Base-by-base conservation (phyloP, 2,888 invertebrate genomes). In the Pecten maximus region DNA sequence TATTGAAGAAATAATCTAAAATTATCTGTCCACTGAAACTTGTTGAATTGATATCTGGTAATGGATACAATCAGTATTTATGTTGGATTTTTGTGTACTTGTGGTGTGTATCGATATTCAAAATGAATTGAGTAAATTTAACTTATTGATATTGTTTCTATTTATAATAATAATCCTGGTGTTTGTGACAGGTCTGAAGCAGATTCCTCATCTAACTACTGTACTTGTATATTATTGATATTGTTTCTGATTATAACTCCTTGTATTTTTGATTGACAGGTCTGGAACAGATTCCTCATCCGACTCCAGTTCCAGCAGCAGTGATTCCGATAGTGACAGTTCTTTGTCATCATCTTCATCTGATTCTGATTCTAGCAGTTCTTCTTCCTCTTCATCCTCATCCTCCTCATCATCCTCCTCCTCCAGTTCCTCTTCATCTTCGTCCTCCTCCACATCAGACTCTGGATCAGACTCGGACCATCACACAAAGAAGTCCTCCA, bases 271-370 rank as follows among this genome's bases (percentile, higher is more conserved):
- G 74, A 74, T 74, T 74, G 74, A 74, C 74, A 74, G 74, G 74
- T 74, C 74, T 23, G 74, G 35, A 74, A 35, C 74, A 28, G 90
- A 88, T 16, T 90, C 88, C 39, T 91, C 89, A 8, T 60, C 87
- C 40, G 44, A 89, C 2, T 87, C 89, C 28, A 92, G 90, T 86
- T 90, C 91, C 23, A 92, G 92, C 10, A 92, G 90, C 40, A 92
- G 92, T 10, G 92, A 92, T 16, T 91, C 93, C 10, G 91, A 91
- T 88, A 91, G 91, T 48, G 89, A 90, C 48, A 89, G 89, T 28
- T 92, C 91, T 39, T 88, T 90, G n/a, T 88, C 88, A 4, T 87
- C 74, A 15, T 90, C 91, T 39, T 89, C 91, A 54, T 89, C 89
- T n/a, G 87, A 87, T 87, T 44, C 87, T 23, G 54, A 54, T 15